phyloP scores from a whole-genome alignment of 1,140 invertebrate species.

The Limonius californicus region DNA sequence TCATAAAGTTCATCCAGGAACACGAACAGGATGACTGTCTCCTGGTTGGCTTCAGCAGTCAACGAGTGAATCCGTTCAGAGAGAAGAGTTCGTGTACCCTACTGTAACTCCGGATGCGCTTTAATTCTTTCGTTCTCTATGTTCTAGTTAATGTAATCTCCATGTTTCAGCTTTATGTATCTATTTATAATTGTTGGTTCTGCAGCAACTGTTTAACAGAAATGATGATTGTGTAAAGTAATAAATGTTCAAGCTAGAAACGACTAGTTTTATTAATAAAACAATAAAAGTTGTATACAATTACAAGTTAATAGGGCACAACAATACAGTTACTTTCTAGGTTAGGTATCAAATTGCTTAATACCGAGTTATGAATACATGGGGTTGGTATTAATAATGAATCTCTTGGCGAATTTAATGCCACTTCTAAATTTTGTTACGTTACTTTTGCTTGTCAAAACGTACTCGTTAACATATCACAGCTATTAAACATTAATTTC shows the following conservation, averaged over 20 bases:
- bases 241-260: neutral
- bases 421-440: neutral
- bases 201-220: no score
- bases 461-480: neutral
- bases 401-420: neutral
- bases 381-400: neutral
- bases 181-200: slow-evolving; percentile 1
- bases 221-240: no score
- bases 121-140: neutral
- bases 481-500: neutral
- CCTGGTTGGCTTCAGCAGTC: slow-evolving; percentile 91
- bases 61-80: slow-evolving; percentile 96
- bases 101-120: slow-evolving; percentile 52
- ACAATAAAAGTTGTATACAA: slow-evolving; percentile 7
- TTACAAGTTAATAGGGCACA: neutral
- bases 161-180: neutral
- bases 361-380: neutral
- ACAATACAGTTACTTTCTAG: neutral
- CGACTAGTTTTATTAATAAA: neutral
- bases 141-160: neutral
- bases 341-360: neutral
- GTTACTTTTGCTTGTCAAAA: neutral
- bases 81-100: slow-evolving; percentile 91
- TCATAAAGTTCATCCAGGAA: slow-evolving; percentile 89
- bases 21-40: slow-evolving; percentile 93